Evolutionary conservation across 2,113 vertebrate genomes (phyloP).

Genomic region (Aegypius monachus): DNA sequence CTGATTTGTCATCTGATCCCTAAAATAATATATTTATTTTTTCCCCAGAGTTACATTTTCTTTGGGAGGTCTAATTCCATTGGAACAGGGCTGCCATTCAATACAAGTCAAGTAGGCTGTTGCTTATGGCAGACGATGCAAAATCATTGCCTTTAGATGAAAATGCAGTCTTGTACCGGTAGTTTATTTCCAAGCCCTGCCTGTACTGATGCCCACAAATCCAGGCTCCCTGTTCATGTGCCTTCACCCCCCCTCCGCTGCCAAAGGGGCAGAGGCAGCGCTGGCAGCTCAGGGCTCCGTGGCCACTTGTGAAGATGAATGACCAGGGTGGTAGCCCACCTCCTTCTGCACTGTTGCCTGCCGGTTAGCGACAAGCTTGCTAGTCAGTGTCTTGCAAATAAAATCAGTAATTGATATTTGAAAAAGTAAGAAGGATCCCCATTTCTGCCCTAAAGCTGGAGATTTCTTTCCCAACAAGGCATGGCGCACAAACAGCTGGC

Average conservation of each 20-base stretch:
- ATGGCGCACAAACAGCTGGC: background rate
- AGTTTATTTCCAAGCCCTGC: background rate
- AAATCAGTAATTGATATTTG: background rate
- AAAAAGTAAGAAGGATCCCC: background rate
- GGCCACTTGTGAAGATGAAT: background rate
- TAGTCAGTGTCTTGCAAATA: background rate
- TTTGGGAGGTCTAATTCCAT: background rate
- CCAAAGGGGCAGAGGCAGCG: background rate
- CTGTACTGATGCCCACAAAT: background rate
- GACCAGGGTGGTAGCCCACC: background rate
- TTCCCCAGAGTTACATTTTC: background rate
- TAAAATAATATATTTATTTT: background rate
- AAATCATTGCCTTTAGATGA: background rate
- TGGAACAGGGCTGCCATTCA: background rate
- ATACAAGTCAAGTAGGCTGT: background rate
- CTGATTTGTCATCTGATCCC: background rate
- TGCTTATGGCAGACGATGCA: background rate
- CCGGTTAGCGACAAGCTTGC: rapidly evolving
- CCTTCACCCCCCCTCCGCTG: background rate
- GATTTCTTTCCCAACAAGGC: background rate
- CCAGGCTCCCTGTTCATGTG: background rate
- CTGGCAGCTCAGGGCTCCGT: background rate
- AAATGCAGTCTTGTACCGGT: background rate
- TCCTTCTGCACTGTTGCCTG: background rate
- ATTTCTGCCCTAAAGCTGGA: background rate